A percentile compares a stretch with the other conserved stretches of the same genome.
These are phyloP conservation scores for Miichthys miiuy DNA, from an alignment of 2,797 vertebrate genomes.

Conservation along the genomic window DNA sequence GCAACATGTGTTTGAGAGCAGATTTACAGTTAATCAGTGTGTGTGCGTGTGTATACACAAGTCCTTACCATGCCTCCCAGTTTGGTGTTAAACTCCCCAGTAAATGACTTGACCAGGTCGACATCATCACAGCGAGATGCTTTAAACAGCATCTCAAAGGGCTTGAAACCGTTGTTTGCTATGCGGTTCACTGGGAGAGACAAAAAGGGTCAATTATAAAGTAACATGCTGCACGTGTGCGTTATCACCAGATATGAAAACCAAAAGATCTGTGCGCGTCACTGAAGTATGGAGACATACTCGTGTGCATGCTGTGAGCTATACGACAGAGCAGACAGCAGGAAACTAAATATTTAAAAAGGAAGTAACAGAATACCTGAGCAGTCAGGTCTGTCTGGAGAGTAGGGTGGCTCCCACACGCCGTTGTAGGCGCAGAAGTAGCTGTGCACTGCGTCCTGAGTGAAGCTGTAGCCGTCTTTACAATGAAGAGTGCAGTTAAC, in stretches of 20 bases:
- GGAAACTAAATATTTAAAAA: neutral
- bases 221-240: neutral
- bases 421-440: constrained; percentile 93
- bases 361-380: constrained; percentile 82
- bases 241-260: neutral
- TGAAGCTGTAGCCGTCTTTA: constrained; percentile 92
- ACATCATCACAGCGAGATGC: constrained; percentile 93
- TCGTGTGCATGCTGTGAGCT: neutral
- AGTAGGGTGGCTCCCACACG: constrained; percentile 91
- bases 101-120: constrained; percentile 90
- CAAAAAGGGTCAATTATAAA: neutral
- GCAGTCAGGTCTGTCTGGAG: constrained; percentile 92
- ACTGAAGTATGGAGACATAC: neutral
- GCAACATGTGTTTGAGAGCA: neutral
- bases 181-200: constrained; percentile 90
- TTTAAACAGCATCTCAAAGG: constrained; percentile 98
- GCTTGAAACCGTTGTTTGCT: constrained; percentile 96
- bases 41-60: neutral
- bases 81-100: constrained; percentile 91
- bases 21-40: neutral
- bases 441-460: constrained; percentile 90
- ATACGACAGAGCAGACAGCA: too few species aligned
- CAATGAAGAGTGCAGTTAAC: constrained; percentile 93
- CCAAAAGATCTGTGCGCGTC: neutral
- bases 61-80: constrained; percentile 92